Evolutionary conservation across 2,797 vertebrate genomes (phyloP), one percentile per base, ranked within the genome.

Genomic region (Girardinus metallicus): DNA sequence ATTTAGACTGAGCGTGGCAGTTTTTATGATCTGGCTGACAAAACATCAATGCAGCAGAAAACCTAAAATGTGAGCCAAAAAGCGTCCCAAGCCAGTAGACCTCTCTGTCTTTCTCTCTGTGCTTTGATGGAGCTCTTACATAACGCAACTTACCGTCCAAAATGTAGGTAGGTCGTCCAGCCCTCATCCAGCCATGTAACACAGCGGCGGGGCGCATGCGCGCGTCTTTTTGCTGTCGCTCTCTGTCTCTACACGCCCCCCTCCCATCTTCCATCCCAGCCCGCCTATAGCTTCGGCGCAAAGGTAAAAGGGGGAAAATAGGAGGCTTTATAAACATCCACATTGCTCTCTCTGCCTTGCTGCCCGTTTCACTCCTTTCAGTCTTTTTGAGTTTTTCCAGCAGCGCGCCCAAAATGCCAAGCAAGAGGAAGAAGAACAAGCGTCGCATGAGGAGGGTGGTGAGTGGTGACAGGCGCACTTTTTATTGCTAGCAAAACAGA

Each of bases 401-500:
- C 89, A 79, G 26, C 64, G 21, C 36, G 5, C 68, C 13, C 84
- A 92, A 93, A 72, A 96, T 96, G 95, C 95, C 95, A 46, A 95
- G 95, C 94, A 96, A 93, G 86, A 93, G 92, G 79, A 96, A 95
- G 94, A 96, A 95, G 95, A 95, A 96, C 87, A 94, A 89, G 88
- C 95, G 95, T 49, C 95, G 95, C 85, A 93, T 93, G 94, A 93
- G 87, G 78, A 94, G 91, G 85, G 92, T 90, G 92, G 95, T 96
- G 86, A 95, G 95, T 93, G 75, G 43, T 16, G 46, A 10, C 78
- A 80, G 46, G 66, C 75, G 76, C 80, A n/a, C 73, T 79, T 78
- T 29, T 44, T 80, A 21, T 7, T 16, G 10, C 7, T 3, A 51
- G 41, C 12, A 12, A 70, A 44, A n/a, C 3, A n/a, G 2, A n/a